Percentiles rank a stretch among this genome's conserved stretches.
Conservation (phyloP, 1,140 invertebrate species). For the Drosophila ananassae region DNA sequence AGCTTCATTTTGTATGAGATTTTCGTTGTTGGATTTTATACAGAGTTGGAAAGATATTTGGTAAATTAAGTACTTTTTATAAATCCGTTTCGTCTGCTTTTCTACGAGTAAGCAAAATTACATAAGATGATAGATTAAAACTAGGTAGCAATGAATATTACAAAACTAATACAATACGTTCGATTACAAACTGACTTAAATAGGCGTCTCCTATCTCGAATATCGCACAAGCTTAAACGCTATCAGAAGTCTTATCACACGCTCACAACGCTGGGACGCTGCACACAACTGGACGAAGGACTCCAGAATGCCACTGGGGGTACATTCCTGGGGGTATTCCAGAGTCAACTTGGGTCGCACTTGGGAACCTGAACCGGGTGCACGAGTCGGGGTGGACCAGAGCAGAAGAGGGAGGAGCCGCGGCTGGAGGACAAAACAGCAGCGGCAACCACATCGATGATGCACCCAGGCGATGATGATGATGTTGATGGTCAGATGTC, state of each 20-base stretch:
- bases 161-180: constrained; percentile 77
- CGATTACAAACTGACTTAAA: constrained; percentile 78
- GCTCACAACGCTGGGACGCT: constrained; percentile 59
- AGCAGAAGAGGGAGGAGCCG: constrained; percentile 76
- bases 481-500: constrained; percentile 9
- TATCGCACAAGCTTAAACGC: constrained; percentile 67
- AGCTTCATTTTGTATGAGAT: constrained; percentile 69
- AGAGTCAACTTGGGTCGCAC: constrained; percentile 21
- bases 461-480: constrained; percentile 56
- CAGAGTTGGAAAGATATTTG: constrained; percentile 76
- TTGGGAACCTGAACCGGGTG: constrained; percentile 30
- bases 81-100: constrained; percentile 74
- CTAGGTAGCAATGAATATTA: constrained; percentile 75
- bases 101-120: constrained; percentile 64
- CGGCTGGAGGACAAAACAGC: constrained; percentile 80
- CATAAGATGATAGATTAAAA: constrained; percentile 52
- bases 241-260: constrained; percentile 80
- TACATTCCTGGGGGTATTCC: constrained; percentile 1
- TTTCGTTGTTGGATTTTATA: constrained; percentile 59
- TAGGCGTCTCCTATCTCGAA: constrained; percentile 58
- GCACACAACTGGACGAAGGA: constrained; percentile 32
- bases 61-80: constrained; percentile 83
- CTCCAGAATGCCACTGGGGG: background rate
- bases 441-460: constrained; percentile 72
- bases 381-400: constrained; percentile 76